phyloP scores from a whole-genome alignment of 2,113 vertebrate genomes.

The Epinephelus moara region DNA sequence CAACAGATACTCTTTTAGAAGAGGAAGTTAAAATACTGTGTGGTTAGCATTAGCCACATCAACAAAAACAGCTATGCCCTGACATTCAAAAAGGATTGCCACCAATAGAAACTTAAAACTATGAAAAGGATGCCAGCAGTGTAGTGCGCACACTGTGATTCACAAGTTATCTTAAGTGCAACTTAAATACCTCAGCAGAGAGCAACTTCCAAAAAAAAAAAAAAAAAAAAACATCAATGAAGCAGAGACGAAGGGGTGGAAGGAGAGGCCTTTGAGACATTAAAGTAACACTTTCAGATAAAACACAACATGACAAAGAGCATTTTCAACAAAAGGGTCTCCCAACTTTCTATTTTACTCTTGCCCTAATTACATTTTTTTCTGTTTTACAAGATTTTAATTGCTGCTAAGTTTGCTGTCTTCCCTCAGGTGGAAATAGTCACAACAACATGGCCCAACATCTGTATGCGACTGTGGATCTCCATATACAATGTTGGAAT shows the following conservation, averaged over 20 bases:
- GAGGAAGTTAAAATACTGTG: background rate
- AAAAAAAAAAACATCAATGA: background rate
- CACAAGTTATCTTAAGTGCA: background rate
- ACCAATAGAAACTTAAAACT: background rate
- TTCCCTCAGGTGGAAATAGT: background rate
- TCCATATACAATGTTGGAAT: background rate
- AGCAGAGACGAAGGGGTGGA: background rate
- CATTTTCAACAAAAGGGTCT: no score
- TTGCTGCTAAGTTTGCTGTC: background rate
- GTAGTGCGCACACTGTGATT: background rate
- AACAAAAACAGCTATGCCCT: background rate
- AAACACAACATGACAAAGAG: no score
- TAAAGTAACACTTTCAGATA: background rate
- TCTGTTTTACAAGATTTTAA: conserved; percentile 4
- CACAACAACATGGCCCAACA: background rate
- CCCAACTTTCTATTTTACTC: background rate
- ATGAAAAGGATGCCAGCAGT: background rate
- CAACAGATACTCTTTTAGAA: background rate
- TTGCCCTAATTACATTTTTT: background rate
- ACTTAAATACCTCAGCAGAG: background rate
- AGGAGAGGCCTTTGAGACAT: background rate
- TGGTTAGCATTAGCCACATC: background rate
- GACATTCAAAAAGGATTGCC: background rate
- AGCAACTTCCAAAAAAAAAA: background rate
- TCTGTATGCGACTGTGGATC: background rate